Conservation (phyloP, 2,113 vertebrate genomes). For the Anguilla japonica region DNA sequence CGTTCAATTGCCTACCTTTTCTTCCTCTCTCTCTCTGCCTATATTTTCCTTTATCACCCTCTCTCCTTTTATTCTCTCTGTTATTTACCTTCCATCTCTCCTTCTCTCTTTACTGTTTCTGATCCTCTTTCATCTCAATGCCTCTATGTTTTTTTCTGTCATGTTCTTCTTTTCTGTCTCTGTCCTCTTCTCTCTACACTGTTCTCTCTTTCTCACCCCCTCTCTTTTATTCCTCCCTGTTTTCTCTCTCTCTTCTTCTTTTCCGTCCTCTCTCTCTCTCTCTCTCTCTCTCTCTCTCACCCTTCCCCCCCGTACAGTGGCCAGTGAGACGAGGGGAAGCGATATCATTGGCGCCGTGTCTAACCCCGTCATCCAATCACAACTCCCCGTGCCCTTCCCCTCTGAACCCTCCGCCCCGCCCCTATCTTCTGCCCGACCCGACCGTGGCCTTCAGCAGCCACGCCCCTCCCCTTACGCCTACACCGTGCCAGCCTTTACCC, state of each 20-base stretch:
- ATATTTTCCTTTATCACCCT: slow-evolving; percentile 3
- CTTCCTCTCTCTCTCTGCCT: not conserved
- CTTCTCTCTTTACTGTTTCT: not conserved
- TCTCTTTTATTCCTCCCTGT: not conserved
- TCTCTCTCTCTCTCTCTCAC: not conserved
- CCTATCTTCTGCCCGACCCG: slow-evolving; percentile 15
- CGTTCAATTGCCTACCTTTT: not conserved
- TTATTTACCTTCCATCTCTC: slow-evolving; percentile 16
- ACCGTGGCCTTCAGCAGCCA: slow-evolving; percentile 29
- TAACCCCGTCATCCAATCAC: slow-evolving; percentile 40
- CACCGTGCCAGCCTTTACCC: slow-evolving; percentile 59
- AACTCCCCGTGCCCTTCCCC: slow-evolving; percentile 33
- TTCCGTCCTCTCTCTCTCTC: not conserved
- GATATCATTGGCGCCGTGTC: slow-evolving; percentile 44
- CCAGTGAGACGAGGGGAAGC: slow-evolving; percentile 49
- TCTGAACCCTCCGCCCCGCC: slow-evolving; percentile 22
- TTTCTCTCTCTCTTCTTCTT: not conserved
- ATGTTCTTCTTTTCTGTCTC: not conserved
- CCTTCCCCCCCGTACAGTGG: slow-evolving; percentile 35
- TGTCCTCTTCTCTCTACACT: not conserved
- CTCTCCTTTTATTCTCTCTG: slow-evolving; percentile 15
- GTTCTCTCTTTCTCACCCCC: not conserved
- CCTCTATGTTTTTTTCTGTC: not conserved
- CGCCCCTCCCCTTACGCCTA: slow-evolving; percentile 54
- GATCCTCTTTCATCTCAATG: slow-evolving; percentile 14